A percentile compares a stretch with the other conserved stretches of the same genome.
These are phyloP conservation scores for Leucophenga varia DNA, from an alignment of 1,140 invertebrate species.

Conservation along the genomic window DNA sequence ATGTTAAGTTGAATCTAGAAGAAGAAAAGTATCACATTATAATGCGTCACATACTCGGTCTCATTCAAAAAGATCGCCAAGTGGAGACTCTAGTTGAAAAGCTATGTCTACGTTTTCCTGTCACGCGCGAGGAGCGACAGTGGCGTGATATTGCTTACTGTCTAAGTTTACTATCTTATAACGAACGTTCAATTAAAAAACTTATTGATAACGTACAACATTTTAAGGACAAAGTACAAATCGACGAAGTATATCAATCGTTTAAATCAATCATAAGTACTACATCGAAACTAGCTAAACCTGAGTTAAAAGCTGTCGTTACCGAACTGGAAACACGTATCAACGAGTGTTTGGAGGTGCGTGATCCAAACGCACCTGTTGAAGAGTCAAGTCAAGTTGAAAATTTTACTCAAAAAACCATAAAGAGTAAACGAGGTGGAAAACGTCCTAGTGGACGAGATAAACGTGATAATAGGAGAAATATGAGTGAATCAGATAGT, in stretches of 20 bases:
- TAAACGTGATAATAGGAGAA: no score
- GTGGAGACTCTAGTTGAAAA: slow-evolving; percentile 87
- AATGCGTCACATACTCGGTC: slow-evolving; percentile 77
- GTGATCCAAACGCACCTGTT: slow-evolving; percentile 12
- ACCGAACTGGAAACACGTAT: slow-evolving; percentile 45
- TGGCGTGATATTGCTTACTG: slow-evolving; percentile 79
- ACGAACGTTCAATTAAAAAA: slow-evolving; percentile 72
- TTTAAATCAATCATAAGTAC: slow-evolving; percentile 70
- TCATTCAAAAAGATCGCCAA: slow-evolving; percentile 86
- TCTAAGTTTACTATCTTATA: slow-evolving; percentile 71
- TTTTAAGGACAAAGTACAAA: slow-evolving; percentile 79
- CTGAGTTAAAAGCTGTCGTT: slow-evolving; percentile 62
- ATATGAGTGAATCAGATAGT: no score
- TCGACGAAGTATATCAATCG: slow-evolving; percentile 72
- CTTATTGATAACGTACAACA: slow-evolving; percentile 78
- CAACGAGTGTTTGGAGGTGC: slow-evolving; percentile 44
- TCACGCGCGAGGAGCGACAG: slow-evolving; percentile 72
- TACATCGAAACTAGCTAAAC: slow-evolving; percentile 68
- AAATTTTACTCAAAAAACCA: no score
- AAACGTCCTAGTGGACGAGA: neutral
- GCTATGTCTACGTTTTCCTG: slow-evolving; percentile 77
- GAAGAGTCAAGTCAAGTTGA: neutral
- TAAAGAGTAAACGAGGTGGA: slow-evolving; percentile 10
- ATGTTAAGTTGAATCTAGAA: slow-evolving; percentile 69
- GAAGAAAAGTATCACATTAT: slow-evolving; percentile 79